Evolutionary conservation across 2,888 invertebrate genomes (phyloP).

Genomic region (Drosophila fulvimacula): DNA sequence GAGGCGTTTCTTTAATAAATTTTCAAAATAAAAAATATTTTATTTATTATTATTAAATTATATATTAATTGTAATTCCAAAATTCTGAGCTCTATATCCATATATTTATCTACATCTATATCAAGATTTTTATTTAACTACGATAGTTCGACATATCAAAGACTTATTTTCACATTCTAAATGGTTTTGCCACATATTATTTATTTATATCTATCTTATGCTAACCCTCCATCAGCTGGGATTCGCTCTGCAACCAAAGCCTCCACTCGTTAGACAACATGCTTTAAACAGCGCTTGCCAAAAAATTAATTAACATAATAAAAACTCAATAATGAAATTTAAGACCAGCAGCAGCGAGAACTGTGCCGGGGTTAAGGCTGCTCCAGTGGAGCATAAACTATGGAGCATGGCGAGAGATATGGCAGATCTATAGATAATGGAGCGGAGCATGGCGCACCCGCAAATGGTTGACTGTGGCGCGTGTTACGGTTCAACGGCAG

Average conservation of each 20-base stretch:
- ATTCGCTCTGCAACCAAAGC: not conserved
- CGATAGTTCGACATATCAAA: too few relatives aligned
- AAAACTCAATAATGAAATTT: slow-evolving; percentile 25
- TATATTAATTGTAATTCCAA: too few relatives aligned
- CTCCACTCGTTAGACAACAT: not conserved
- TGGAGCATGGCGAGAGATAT: slow-evolving; percentile 2
- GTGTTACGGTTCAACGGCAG: slow-evolving; percentile 52
- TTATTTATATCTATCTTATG: too few relatives aligned
- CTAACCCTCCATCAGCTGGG: too few relatives aligned
- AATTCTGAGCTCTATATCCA: too few relatives aligned
- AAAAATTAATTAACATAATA: slow-evolving; percentile 8
- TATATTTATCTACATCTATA: too few relatives aligned
- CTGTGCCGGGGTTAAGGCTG: slow-evolving; percentile 42
- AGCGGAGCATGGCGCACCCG: slow-evolving; percentile 35
- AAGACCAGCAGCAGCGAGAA: slow-evolving; percentile 11
- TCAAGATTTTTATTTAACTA: too few relatives aligned
- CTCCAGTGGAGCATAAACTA: slow-evolving; percentile 4
- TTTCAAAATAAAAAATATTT: too few relatives aligned
- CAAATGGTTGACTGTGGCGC: slow-evolving; percentile 46
- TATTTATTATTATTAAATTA: too few relatives aligned
- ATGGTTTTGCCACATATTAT: too few relatives aligned
- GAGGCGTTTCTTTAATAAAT: too few relatives aligned
- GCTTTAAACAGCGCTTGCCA: not conserved
- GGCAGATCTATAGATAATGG: slow-evolving; percentile 20
- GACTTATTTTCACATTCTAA: too few relatives aligned